Evolutionary conservation across 2,888 invertebrate genomes (phyloP).

Genomic region (Dicyrtoma fusca): DNA sequence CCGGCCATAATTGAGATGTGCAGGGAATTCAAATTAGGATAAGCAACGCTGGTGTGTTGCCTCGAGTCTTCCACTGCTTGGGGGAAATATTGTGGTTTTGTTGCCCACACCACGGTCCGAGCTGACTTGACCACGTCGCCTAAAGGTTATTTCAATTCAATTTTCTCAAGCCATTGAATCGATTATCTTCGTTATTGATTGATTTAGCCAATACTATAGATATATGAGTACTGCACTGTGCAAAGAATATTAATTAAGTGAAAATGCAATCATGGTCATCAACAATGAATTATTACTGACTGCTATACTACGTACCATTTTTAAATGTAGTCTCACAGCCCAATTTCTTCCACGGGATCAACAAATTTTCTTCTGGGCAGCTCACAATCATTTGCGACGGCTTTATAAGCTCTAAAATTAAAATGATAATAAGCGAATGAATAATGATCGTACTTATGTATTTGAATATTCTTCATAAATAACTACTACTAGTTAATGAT

Average conservation of each 20-base stretch:
- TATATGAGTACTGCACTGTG: not conserved
- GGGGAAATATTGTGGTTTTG: slow-evolving; percentile 46
- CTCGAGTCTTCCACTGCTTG: slow-evolving; percentile 30
- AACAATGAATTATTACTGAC: no score
- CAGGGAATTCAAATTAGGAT: slow-evolving; percentile 23
- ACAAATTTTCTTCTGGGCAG: slow-evolving; percentile 45
- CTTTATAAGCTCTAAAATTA: slow-evolving; percentile 43
- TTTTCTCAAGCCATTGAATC: not conserved
- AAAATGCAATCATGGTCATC: not conserved
- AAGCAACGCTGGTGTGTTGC: not conserved
- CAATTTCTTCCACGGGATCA: slow-evolving; percentile 41
- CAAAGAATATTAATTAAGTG: not conserved
- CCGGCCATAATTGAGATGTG: slow-evolving; percentile 51
- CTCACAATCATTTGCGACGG: slow-evolving; percentile 48
- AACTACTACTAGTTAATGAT: no score
- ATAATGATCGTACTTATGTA: no score
- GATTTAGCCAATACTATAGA: not conserved
- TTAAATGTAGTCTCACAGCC: slow-evolving; percentile 42
- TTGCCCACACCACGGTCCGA: slow-evolving; percentile 44
- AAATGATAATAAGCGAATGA: not conserved
- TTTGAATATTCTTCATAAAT: no score
- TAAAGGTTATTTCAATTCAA: slow-evolving; percentile 6
- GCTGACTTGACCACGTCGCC: slow-evolving; percentile 41
- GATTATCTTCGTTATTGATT: not conserved
- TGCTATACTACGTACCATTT: slow-evolving; percentile 41